These are phyloP conservation scores for Oncorhynchus tshawytscha DNA, from an alignment of 2,113 vertebrate genomes.

Conservation along the genomic window DNA sequence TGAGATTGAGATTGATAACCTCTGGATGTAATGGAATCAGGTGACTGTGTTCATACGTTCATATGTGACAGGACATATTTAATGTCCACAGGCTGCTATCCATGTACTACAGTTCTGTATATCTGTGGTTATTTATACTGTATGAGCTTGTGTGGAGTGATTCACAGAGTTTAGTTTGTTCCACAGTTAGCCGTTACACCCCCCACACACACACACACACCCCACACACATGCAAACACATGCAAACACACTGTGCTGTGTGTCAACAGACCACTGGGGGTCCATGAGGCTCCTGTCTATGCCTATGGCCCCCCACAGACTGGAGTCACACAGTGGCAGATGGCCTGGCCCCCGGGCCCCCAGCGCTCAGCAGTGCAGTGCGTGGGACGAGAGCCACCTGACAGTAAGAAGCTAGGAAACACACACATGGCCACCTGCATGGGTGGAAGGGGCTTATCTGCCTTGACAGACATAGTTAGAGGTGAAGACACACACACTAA, in stretches of 20 bases:
- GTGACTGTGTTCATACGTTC: no score
- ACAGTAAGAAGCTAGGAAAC: slow-evolving; percentile 22
- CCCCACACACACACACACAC: no score
- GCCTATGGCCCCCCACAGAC: slow-evolving; percentile 42
- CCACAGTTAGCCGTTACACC: no score
- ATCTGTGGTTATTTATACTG: no score
- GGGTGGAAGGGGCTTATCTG: slow-evolving; percentile 34
- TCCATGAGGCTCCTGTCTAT: slow-evolving; percentile 31
- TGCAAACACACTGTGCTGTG: background rate
- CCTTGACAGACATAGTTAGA: slow-evolving; percentile 48
- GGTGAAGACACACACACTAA: slow-evolving; percentile 21
- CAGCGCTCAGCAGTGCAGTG: slow-evolving; percentile 50
- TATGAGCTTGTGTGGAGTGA: no score
- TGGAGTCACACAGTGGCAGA: slow-evolving; percentile 60
- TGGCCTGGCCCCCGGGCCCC: slow-evolving; percentile 57
- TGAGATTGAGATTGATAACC: no score
- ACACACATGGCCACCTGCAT: slow-evolving; percentile 9
- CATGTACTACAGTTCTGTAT: no score
- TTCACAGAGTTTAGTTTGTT: no score
- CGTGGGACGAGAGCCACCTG: slow-evolving; percentile 45
- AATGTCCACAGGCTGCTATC: no score
- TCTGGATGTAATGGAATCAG: no score
- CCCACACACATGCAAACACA: background rate
- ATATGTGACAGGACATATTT: no score
- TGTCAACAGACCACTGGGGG: slow-evolving; percentile 13